These are phyloP conservation scores for Brachionus koreanus DNA, from an alignment of 1,140 invertebrate genomes.

Conservation along the genomic window DNA sequence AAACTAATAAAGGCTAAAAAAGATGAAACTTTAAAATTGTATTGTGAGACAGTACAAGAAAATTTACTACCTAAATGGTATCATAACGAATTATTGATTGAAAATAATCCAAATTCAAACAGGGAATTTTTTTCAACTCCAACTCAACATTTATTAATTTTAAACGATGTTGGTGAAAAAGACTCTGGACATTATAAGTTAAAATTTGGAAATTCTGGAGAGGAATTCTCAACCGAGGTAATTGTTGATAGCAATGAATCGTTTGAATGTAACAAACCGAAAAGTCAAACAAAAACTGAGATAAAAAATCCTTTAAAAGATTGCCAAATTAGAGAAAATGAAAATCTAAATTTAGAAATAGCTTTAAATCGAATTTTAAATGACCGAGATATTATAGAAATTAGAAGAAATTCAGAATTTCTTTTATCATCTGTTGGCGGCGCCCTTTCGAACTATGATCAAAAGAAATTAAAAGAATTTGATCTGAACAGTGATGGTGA, in stretches of 20 bases:
- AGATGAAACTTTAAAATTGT: slow-evolving; percentile 28
- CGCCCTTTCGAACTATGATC: neutral
- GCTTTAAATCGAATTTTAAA: neutral
- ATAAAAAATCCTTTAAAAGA: neutral
- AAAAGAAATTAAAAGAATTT: neutral
- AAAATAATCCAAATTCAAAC: neutral
- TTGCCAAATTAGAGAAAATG: neutral
- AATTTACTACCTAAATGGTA: slow-evolving; percentile 26
- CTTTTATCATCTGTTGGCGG: neutral
- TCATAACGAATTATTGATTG: slow-evolving; percentile 11
- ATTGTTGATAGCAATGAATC: neutral
- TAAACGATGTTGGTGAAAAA: neutral
- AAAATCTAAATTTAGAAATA: neutral
- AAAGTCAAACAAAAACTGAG: neutral
- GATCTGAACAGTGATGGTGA: neutral
- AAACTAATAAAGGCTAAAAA: neutral
- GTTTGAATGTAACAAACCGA: neutral
- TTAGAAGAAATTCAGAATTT: slow-evolving; percentile 9
- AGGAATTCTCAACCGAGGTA: neutral
- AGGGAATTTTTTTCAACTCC: slow-evolving; percentile 24
- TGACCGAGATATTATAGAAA: neutral
- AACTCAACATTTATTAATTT: slow-evolving; percentile 28
- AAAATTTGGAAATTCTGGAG: neutral
- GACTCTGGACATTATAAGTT: slow-evolving; percentile 17
- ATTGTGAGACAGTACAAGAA: slow-evolving; percentile 38